phyloP scores from a whole-genome alignment of 35 echinoderm and acorn worm genomes.

The Stichopus chloronotus region DNA sequence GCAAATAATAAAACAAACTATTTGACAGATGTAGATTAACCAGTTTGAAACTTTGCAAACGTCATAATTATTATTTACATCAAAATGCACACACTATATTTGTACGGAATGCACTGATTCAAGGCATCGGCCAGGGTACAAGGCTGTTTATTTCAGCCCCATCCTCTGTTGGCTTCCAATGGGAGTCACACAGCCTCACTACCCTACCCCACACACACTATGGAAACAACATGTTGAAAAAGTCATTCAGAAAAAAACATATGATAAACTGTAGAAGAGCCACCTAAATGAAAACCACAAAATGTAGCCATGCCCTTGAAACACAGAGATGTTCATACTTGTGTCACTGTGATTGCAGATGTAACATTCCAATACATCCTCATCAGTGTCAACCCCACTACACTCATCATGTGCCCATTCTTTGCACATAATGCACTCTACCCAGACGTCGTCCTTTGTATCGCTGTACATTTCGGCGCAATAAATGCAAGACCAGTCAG shows the following conservation, averaged over 20 bases:
- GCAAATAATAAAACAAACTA: not conserved
- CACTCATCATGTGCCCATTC: no score
- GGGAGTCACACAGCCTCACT: not conserved
- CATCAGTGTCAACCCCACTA: no score
- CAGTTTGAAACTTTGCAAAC: not conserved
- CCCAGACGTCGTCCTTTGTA: slow-evolving; percentile 1
- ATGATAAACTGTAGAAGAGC: not conserved
- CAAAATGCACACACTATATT: no score
- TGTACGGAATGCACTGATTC: not conserved
- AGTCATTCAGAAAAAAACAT: slow-evolving; percentile 10
- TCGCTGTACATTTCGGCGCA: slow-evolving; percentile 28
- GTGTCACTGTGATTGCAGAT: no score
- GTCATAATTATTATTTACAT: not conserved
- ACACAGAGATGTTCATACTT: not conserved
- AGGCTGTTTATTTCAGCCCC: no score
- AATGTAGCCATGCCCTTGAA: not conserved
- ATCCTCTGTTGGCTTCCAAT: not conserved
- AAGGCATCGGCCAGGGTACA: not conserved
- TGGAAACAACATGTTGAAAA: no score
- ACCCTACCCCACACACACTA: not conserved
- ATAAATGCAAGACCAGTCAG: slow-evolving; percentile 34
- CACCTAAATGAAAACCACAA: not conserved
- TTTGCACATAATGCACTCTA: slow-evolving; percentile 26
- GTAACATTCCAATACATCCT: no score
- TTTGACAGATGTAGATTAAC: not conserved